phyloP scores from a whole-genome alignment of 2,888 invertebrate genomes.

The Scaptodrosophila latifasciaeformis region DNA sequence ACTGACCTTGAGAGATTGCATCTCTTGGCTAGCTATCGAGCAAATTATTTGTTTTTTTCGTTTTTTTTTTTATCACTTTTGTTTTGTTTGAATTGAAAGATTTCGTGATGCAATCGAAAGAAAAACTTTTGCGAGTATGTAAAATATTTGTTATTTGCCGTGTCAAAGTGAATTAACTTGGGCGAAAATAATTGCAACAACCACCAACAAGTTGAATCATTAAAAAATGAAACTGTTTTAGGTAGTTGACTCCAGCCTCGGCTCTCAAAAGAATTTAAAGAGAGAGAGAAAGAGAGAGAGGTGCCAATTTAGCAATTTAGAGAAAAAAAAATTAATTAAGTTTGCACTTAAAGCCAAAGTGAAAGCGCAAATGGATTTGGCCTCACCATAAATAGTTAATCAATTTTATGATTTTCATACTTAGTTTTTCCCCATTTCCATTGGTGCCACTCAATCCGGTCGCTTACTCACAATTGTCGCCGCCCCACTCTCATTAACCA shows the following conservation, averaged over 20 bases:
- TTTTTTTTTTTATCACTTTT: conserved; percentile 17
- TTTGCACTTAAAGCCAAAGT: conserved; percentile 39
- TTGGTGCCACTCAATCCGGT: too few relatives aligned
- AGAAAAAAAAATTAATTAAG: neutral
- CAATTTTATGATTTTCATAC: conserved; percentile 37
- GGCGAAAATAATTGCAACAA: too few relatives aligned
- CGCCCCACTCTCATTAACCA: neutral
- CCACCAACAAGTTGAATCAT: too few relatives aligned
- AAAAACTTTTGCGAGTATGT: conserved; percentile 9
- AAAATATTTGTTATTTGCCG: conserved; percentile 1
- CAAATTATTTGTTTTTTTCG: conserved; percentile 7
- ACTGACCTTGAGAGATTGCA: conserved; percentile 28
- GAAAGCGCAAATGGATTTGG: too few relatives aligned
- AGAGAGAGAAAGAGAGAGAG: neutral
- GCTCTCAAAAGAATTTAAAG: too few relatives aligned
- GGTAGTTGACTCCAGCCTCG: too few relatives aligned
- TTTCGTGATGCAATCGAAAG: conserved; percentile 20
- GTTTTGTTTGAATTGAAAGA: conserved; percentile 9
- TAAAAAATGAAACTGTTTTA: too few relatives aligned
- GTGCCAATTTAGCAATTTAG: conserved; percentile 1
- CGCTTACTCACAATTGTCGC: too few relatives aligned
- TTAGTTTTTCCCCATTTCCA: neutral
- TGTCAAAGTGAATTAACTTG: neutral
- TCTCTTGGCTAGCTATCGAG: too few relatives aligned
- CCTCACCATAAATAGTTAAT: conserved; percentile 40